Evolutionary conservation across 2,113 vertebrate genomes (phyloP), one percentile per base, ranked within the genome.

Genomic region (Ammodytes dubius): DNA sequence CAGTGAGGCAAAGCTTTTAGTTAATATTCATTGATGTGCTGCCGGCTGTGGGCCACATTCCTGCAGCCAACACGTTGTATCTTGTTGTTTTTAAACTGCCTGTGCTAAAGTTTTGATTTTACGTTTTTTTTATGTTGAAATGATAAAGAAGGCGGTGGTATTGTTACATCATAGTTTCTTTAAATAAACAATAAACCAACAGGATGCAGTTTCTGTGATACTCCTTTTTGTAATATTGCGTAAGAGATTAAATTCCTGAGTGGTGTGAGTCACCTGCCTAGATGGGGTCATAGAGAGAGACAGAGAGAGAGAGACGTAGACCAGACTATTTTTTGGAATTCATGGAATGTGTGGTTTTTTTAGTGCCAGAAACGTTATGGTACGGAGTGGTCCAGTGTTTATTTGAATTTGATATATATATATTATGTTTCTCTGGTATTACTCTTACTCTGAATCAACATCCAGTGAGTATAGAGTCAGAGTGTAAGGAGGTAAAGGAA

Each of bases 151-250:
- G 49, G 1, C 42, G 2, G 2, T 52, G 68, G 2, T 3, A 8
- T 37, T 82, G 75, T 87, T 86, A 66, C 70, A 2, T 27, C 27
- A 27, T 49, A 13, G n/a, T 79, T 83, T 86, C 6, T 1, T 47
- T 69, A 59, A 93, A 93, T 91, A 92, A 92, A 94, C 53, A 1
- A 39, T 63, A 42, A 79, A 77, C 65, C 13, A 46, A 42, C 8
- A 27, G 6, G 15, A 42, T 47, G n/a, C 11, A n/a, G 87, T 88
- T 74, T 89, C 79, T 83, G 77, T 79, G 86, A 85, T 75, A 85
- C 83, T 87, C 37, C 39, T 77, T 77, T 11, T 5, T 19, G 27
- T 49, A 0, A 1, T 14, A 2, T 91, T 85, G 79, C 6, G 14
- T 19, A 79, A 84, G 14, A 0, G 2, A 10, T 53, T 43, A 7